These are phyloP conservation scores for Cryptomyrus ogoouensis DNA, from an alignment of 2,113 vertebrate species.

Conservation along the genomic window DNA sequence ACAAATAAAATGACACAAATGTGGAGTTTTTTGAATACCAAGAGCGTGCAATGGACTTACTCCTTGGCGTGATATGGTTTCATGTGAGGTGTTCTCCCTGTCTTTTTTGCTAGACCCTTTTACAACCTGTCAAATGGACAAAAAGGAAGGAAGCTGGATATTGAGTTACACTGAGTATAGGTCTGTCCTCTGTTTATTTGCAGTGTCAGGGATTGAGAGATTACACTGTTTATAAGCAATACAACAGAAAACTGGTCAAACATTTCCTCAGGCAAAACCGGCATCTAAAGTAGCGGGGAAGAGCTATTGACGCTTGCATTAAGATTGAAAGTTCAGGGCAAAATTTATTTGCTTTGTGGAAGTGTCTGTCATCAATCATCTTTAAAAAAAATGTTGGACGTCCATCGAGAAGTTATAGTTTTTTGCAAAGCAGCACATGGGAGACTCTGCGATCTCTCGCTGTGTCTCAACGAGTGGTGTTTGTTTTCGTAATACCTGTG, in stretches of 20 bases:
- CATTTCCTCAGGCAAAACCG: constrained; percentile 59
- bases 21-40: constrained; percentile 22
- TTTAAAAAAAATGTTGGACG: constrained; percentile 32
- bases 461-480: constrained; percentile 18
- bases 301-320: constrained; percentile 62
- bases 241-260: constrained; percentile 61
- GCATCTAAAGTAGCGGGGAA: constrained; percentile 50
- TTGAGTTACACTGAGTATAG: constrained; percentile 60
- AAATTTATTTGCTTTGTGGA: constrained; percentile 46
- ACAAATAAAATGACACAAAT: neutral
- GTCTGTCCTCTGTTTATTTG: constrained; percentile 67
- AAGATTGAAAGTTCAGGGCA: constrained; percentile 50
- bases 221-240: constrained; percentile 62
- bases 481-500: constrained; percentile 27
- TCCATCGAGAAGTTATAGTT: neutral
- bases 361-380: constrained; percentile 56
- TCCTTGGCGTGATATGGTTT: constrained; percentile 48
- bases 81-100: constrained; percentile 50
- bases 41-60: constrained; percentile 58
- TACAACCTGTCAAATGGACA: constrained; percentile 61
- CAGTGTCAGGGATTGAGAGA: constrained; percentile 74
- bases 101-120: constrained; percentile 35
- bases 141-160: constrained; percentile 68
- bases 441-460: neutral
- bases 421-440: constrained; percentile 28